Base-by-base conservation (phyloP, 2,797 vertebrate species). In the Hephaestus fuliginosus region DNA sequence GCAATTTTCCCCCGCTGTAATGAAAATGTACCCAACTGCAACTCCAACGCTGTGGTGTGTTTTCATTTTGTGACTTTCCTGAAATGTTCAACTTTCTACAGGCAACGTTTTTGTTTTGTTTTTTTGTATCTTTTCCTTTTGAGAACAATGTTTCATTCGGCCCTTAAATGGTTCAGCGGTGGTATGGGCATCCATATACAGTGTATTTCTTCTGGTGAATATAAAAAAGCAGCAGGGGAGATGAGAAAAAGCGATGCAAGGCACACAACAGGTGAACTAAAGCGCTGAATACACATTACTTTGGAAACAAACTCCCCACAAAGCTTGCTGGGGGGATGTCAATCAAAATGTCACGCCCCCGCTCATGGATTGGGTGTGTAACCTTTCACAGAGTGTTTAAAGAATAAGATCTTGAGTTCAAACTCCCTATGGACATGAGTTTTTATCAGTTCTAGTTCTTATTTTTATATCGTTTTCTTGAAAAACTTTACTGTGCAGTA, bases 1-100 rank as follows among this genome's bases (percentile, higher is more conserved):
- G 66, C 56, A 84, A 70, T 75, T 77, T 77, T n/a, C 71, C 83
- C 83, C 81, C 12, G 65, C 70, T 80, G 66, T 69, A 85, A 78
- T 36, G 18, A 86, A 84, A 86, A 83, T 55, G 66, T 70, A 66
- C 72, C 74, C 69, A 70, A 61, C 52, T 82, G 61, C 74, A 86
- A 9, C 74, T 71, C 70, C 63, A 52, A 30, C 52, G 5, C 65
- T 15, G 58, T 28, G 49, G 30, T 67, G 61, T 78, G 70, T 78
- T 78, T 80, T 81, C 41, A 74, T 51, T 78, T 61, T 74, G 44
- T 28, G 36, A 46, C 48, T 83, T 63, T 72, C 15, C 30, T 55
- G 51, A 71, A 80, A 80, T 77, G 48, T 67, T 82, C 68, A 65
- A 33, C 70, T 75, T 36, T 79, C 36, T 53, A 13, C 74, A 10